Evolutionary conservation across 2,113 vertebrate species (phyloP).

Genomic region (Plestiodon gilberti): DNA sequence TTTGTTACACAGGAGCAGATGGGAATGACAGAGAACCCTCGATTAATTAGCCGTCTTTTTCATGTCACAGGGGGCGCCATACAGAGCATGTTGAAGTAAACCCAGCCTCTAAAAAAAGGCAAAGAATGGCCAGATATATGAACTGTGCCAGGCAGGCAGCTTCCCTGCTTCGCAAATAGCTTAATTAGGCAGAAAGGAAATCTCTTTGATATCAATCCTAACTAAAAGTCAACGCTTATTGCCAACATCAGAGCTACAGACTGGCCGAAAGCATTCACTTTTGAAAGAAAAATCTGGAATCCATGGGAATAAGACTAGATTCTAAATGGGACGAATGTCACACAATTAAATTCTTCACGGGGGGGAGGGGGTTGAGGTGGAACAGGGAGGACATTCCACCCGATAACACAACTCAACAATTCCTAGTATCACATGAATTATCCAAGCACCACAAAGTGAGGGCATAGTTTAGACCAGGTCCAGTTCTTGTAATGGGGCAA

Average conservation of each 20-base stretch:
- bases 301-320: neutral
- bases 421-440: no score
- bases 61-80: neutral
- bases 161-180: constrained; percentile 16
- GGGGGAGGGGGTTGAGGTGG: no score
- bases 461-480: no score
- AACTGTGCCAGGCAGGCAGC: neutral
- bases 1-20: constrained; percentile 39
- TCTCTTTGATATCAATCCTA: neutral
- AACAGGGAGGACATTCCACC: no score
- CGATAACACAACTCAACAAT: no score
- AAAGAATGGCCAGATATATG: neutral
- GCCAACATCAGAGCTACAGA: neutral
- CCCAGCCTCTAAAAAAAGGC: neutral
- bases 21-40: constrained; percentile 9
- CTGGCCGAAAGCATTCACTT: accelerated
- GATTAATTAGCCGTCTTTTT: constrained; percentile 34
- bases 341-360: neutral
- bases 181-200: neutral
- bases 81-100: neutral
- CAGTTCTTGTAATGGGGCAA: neutral
- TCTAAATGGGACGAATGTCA: no score
- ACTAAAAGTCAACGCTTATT: neutral
- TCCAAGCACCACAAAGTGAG: no score
- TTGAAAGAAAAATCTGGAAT: neutral